These are phyloP conservation scores for Mya arenaria DNA, from an alignment of 1,140 invertebrate genomes.

Conservation along the genomic window DNA sequence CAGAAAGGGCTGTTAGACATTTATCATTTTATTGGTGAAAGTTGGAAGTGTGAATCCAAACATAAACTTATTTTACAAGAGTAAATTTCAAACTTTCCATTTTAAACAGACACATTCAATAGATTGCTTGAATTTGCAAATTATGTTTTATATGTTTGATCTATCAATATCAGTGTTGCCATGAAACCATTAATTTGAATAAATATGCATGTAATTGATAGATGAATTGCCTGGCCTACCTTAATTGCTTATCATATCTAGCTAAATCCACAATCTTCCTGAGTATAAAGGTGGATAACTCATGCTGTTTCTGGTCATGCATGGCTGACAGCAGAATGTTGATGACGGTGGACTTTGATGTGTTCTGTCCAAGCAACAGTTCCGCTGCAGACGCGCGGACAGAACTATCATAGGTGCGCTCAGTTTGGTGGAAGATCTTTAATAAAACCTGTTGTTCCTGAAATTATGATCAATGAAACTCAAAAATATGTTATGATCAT, in stretches of 20 bases:
- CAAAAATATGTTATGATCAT: no score
- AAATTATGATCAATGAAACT: no score
- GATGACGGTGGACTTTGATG: slow-evolving; percentile 60
- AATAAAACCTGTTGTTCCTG: slow-evolving; percentile 71
- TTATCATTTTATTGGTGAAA: no score
- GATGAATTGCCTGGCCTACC: slow-evolving; percentile 67
- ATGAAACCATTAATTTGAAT: background rate
- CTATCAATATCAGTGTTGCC: background rate
- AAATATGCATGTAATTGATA: no score
- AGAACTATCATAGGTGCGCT: slow-evolving; percentile 73
- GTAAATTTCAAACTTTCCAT: no score
- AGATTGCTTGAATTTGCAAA: no score
- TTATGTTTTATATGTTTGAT: no score
- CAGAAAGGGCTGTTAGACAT: no score
- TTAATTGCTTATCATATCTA: slow-evolving; percentile 61
- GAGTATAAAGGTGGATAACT: slow-evolving; percentile 74
- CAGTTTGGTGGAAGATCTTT: slow-evolving; percentile 76
- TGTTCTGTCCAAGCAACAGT: slow-evolving; percentile 65
- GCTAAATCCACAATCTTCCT: slow-evolving; percentile 69
- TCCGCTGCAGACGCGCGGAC: slow-evolving; percentile 73
- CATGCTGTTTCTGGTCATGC: slow-evolving; percentile 68
- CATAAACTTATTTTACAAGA: no score
- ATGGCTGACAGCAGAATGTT: slow-evolving; percentile 68
- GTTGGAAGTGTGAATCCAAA: no score
- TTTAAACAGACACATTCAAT: no score